These are phyloP conservation scores for Charadrius vociferus DNA, from an alignment of 2,113 vertebrate species.

Conservation along the genomic window DNA sequence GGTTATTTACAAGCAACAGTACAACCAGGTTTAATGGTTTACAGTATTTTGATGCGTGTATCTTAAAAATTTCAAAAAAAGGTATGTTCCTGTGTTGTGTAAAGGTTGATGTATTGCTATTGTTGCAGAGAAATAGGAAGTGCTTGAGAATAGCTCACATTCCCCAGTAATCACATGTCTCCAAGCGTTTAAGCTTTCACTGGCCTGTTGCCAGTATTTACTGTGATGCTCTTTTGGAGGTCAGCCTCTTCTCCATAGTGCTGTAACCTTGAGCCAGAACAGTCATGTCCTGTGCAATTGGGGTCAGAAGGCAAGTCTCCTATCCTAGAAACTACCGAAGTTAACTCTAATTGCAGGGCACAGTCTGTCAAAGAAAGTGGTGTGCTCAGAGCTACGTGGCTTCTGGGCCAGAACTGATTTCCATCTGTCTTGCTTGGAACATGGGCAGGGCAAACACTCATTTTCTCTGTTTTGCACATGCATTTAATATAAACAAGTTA, in stretches of 20 bases:
- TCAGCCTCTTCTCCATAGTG: not conserved
- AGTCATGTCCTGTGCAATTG: not conserved
- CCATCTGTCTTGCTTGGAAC: constrained; percentile 10
- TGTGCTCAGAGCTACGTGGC: not conserved
- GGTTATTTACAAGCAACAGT: not conserved
- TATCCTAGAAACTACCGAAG: not conserved
- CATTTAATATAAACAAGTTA: not conserved
- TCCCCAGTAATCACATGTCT: not conserved
- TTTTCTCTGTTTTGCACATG: not conserved
- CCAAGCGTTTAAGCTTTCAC: not conserved
- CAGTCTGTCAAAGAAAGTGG: not conserved
- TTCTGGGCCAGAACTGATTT: constrained; percentile 22
- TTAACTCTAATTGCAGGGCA: constrained; percentile 2
- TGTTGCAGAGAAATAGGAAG: constrained; percentile 19
- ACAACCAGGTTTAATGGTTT: not conserved
- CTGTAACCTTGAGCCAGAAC: constrained; percentile 30
- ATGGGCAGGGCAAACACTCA: not conserved
- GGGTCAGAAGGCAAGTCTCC: constrained; percentile 23
- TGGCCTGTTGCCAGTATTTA: constrained; percentile 12
- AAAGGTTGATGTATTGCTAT: not conserved
- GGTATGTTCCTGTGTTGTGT: not conserved
- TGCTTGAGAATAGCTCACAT: constrained; percentile 1
- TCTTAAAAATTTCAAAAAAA: not conserved
- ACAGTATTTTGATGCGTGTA: not conserved
- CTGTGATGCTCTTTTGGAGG: constrained; percentile 14